A percentile compares a stretch with the other conserved stretches of the same genome.
These are phyloP conservation scores for Myocastor coypus DNA, from an alignment of 2,113 vertebrate genomes.

Conservation along the genomic window DNA sequence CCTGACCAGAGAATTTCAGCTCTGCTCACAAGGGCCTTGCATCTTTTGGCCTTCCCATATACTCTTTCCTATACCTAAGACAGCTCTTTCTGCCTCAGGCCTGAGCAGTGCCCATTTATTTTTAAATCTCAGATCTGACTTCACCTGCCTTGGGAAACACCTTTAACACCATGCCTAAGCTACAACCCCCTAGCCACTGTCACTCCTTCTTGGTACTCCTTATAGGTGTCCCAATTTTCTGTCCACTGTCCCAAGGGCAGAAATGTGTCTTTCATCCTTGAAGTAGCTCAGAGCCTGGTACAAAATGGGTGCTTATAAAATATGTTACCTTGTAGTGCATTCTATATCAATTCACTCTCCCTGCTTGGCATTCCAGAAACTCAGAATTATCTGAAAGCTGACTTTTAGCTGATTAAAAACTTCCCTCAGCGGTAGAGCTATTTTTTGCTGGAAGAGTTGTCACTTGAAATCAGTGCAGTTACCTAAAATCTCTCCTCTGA, in stretches of 20 bases:
- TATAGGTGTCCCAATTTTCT: not conserved
- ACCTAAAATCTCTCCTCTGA: not conserved
- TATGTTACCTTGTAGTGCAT: not conserved
- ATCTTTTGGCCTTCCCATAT: not conserved
- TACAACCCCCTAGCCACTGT: not conserved
- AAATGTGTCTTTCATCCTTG: not conserved
- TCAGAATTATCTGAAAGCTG: constrained; percentile 25
- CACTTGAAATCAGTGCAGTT: not conserved
- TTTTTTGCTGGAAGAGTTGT: not conserved
- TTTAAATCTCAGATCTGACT: constrained; percentile 3
- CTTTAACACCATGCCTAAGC: not conserved
- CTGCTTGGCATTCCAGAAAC: not conserved
- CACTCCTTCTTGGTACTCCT: not conserved
- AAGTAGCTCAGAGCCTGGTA: not conserved
- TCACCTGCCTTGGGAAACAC: not conserved
- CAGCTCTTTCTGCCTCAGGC: constrained; percentile 18
- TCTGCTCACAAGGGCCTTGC: not conserved
- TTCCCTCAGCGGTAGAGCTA: not conserved
- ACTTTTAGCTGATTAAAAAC: not conserved
- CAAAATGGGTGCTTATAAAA: not conserved
- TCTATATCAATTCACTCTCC: not conserved
- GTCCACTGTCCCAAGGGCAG: not conserved
- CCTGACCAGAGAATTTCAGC: not conserved
- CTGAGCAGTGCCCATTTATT: not conserved
- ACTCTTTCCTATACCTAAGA: not conserved